These are phyloP conservation scores for Lepidurus couesii DNA, from an alignment of 1,140 invertebrate genomes.

Conservation along the genomic window DNA sequence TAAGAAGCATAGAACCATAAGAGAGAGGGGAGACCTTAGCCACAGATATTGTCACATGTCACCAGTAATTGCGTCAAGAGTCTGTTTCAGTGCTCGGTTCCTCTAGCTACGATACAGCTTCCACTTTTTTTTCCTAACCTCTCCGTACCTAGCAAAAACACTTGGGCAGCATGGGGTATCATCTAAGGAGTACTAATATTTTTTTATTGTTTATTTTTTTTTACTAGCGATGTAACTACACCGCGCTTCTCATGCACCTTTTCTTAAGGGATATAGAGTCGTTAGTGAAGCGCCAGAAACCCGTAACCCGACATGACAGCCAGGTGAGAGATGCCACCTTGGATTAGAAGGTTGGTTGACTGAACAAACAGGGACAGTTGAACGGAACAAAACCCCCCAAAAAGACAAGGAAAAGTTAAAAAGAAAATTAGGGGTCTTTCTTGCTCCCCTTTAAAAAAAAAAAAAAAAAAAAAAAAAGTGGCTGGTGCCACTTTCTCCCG, in stretches of 20 bases:
- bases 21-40: background rate
- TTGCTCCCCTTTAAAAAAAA: background rate
- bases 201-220: too few species aligned
- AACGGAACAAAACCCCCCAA: background rate
- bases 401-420: too few species aligned
- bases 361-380: conserved; percentile 11
- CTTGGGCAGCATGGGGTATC: too few species aligned
- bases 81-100: background rate
- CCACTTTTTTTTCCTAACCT: background rate
- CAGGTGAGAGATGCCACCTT: conserved; percentile 17
- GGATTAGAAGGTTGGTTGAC: conserved; percentile 15
- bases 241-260: too few species aligned
- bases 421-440: background rate
- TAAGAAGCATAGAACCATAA: background rate
- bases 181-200: too few species aligned
- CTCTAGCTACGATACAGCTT: background rate
- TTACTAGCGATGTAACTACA: too few species aligned
- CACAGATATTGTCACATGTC: background rate
- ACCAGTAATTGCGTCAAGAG: background rate
- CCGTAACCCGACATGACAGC: conserved; percentile 17
- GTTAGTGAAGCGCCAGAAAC: conserved; percentile 3
- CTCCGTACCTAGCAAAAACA: too few species aligned
- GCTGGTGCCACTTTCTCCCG: background rate
- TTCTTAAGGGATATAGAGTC: background rate
- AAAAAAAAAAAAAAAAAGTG: too few species aligned